Evolutionary conservation across 2,797 vertebrate species (phyloP).

Genomic region (Sebastes nivosus): DNA sequence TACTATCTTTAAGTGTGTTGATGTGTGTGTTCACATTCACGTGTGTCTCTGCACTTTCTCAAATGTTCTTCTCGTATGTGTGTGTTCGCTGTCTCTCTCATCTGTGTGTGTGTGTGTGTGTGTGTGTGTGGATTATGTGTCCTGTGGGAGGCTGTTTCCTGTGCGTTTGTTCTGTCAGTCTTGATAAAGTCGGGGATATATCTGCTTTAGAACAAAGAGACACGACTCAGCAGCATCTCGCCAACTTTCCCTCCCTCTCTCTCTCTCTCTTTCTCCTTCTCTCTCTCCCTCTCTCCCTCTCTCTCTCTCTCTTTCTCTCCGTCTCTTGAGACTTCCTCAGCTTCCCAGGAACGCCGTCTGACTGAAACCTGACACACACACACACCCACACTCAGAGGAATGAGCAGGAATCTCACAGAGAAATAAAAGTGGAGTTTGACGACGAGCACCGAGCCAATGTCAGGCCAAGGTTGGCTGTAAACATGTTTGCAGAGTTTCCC

Average conservation of each 20-base stretch:
- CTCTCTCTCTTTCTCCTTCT: background rate
- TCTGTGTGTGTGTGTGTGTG: conserved; percentile 25
- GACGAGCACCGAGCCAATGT: conserved; percentile 53
- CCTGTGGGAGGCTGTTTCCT: conserved; percentile 74
- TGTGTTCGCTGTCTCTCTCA: conserved; percentile 19
- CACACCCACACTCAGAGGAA: conserved; percentile 17
- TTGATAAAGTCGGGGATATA: conserved; percentile 78
- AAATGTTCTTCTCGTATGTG: background rate
- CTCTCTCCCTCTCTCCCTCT: background rate
- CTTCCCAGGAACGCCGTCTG: conserved; percentile 66
- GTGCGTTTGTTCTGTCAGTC: conserved; percentile 78
- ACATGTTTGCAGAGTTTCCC: conserved; percentile 39
- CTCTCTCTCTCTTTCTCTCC: background rate
- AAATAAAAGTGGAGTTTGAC: conserved; percentile 53
- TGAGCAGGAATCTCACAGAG: conserved; percentile 29
- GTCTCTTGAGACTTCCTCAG: conserved; percentile 63
- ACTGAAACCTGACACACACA: conserved; percentile 50
- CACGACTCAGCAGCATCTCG: conserved; percentile 72
- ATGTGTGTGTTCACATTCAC: background rate
- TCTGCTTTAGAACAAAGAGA: conserved; percentile 79
- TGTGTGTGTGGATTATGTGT: conserved; percentile 68
- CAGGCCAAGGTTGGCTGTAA: conserved; percentile 64
- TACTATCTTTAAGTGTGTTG: background rate
- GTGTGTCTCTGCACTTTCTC: background rate
- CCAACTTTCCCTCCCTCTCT: conserved; percentile 30